Base-by-base conservation (phyloP, 2,113 vertebrate genomes). In the Picathartes gymnocephalus region DNA sequence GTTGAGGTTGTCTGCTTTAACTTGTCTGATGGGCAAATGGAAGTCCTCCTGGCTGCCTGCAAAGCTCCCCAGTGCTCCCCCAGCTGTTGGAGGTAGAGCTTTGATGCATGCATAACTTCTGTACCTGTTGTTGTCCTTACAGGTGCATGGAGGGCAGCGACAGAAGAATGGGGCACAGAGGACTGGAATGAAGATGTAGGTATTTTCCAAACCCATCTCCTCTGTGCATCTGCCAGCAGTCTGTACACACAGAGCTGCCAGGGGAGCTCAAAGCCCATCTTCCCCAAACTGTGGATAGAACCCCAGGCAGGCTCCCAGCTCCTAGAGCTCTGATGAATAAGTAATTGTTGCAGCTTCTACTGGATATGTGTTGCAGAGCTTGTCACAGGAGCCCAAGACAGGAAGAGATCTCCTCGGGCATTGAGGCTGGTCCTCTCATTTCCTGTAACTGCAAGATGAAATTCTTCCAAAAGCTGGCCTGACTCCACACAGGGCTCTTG, bases 171-270 rank as follows among this genome's bases (percentile, higher is more conserved):
- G 99, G 99, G 99, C 91, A 99, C 99, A 27, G 99, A 99, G 97
- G 99, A 99, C 97, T 99, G 99, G 99, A 99, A 99, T 97, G 99
- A 99, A 98, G 99, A 99, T 98, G 99, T 99, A 97, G 97, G 99
- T 99, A 90, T 86, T 47, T 64, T 23, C 81, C 22, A 15, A 77
- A 51, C 8, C 44, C 15, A 21, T 24, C 50, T 74, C 10, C n/a
- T 72, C 28, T 33, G 0, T 8, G 25, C 1, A 3, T 33, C 58
- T 60, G n/a, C 42, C 15, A 12, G 33, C 48, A 22, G 40, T 16
- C 35, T 39, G 17, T 27, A 19, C 53, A 15, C 51, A 16, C 22
- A 1, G 31, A 74, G 53, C 85, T 69, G 10, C 8, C 3, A 79
- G 70, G 31, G 60, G 13, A 45, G 33, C 33, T 2, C 40, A 22